These are phyloP conservation scores for Monochamus alternatus DNA, from an alignment of 2,888 invertebrate species.

Conservation along the genomic window DNA sequence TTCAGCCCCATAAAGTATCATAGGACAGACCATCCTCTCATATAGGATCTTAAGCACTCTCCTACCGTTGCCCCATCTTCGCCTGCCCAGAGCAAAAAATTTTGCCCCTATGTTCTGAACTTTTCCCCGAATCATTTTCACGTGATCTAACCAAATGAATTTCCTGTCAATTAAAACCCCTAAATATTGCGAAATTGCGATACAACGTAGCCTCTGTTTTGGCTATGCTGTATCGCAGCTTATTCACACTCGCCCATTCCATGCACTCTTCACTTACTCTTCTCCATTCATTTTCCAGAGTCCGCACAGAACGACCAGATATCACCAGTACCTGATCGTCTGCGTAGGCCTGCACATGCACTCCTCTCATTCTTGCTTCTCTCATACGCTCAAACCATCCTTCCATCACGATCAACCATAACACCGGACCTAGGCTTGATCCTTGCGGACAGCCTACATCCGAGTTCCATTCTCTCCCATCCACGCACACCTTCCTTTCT, in stretches of 20 bases:
- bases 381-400: conserved; percentile 49
- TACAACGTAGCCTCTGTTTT: conserved; percentile 48
- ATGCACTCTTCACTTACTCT: conserved; percentile 41
- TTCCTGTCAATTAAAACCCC: conserved; percentile 36
- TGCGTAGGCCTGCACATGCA: conserved; percentile 41
- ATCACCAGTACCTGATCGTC: conserved; percentile 45
- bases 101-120: conserved; percentile 2
- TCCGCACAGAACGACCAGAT: conserved; percentile 37
- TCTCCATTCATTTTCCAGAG: conserved; percentile 46
- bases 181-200: no score
- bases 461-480: neutral
- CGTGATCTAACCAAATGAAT: conserved; percentile 38
- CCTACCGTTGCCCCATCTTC: conserved; percentile 24
- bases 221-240: conserved; percentile 43
- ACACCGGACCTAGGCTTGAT: conserved; percentile 51
- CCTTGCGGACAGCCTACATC: conserved; percentile 22
- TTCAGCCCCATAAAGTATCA: neutral
- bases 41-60: conserved; percentile 11
- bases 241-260: conserved; percentile 40
- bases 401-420: conserved; percentile 54
- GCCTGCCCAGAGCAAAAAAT: conserved; percentile 8
- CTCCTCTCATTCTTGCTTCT: conserved; percentile 4
- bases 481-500: neutral
- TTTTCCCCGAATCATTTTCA: conserved; percentile 5
- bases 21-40: conserved; percentile 40